Conservation (phyloP, 2,888 invertebrate species). For the Caenorhabditis sp. region DNA sequence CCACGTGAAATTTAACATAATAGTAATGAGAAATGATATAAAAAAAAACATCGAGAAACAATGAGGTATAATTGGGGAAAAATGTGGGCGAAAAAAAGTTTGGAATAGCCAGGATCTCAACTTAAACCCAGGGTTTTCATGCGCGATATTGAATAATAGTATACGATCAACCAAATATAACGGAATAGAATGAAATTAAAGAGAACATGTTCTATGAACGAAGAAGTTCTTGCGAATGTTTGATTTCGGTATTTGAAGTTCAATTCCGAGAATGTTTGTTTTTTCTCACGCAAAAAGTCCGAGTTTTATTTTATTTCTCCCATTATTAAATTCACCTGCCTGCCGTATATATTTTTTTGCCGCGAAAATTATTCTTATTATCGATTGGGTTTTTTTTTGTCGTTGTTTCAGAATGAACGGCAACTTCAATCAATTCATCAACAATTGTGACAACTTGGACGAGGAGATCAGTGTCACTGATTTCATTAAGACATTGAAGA, state of each 20-base stretch:
- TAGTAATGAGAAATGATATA: too few relatives aligned
- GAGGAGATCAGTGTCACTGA: slow-evolving; percentile 49
- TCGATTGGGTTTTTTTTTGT: not conserved
- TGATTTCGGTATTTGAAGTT: not conserved
- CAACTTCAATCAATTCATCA: slow-evolving; percentile 41
- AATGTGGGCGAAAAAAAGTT: too few relatives aligned
- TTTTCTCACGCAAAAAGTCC: not conserved
- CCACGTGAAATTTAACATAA: too few relatives aligned
- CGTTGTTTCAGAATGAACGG: slow-evolving; percentile 26
- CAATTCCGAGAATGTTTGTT: not conserved
- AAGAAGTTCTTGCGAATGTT: too few relatives aligned
- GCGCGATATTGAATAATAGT: too few relatives aligned
- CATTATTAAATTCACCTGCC: not conserved
- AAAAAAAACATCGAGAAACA: too few relatives aligned
- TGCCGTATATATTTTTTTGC: not conserved
- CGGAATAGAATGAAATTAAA: too few relatives aligned
- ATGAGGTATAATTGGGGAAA: too few relatives aligned
- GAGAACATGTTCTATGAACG: too few relatives aligned
- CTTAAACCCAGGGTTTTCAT: too few relatives aligned
- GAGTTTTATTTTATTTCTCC: not conserved
- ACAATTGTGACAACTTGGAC: slow-evolving; percentile 45
- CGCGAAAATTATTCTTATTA: not conserved
- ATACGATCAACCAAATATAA: too few relatives aligned
- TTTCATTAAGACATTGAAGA: slow-evolving; percentile 54
- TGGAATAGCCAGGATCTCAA: too few relatives aligned